phyloP scores from a whole-genome alignment of 92 coral and sea anemone species.

The Phymanthus crucifer region DNA sequence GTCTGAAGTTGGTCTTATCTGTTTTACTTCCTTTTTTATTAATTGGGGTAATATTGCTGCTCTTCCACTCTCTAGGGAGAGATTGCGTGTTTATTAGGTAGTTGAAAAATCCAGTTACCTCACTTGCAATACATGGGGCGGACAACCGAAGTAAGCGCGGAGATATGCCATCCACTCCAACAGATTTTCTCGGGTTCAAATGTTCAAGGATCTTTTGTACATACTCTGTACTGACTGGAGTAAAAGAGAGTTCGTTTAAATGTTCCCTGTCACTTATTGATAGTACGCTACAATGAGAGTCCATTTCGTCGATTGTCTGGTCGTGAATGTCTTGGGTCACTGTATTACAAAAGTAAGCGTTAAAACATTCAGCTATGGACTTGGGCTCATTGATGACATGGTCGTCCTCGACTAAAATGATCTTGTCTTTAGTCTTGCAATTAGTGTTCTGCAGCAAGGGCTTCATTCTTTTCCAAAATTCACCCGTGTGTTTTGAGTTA shows the following conservation, averaged over 20 bases:
- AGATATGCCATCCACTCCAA: conserved; percentile 14
- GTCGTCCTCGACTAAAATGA: conserved; percentile 40
- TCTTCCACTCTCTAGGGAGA: conserved; percentile 51
- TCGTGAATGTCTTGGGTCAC: background rate
- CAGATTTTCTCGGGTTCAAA: conserved; percentile 14
- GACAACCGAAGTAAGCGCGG: conserved; percentile 9
- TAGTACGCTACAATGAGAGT: background rate
- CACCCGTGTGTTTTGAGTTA: conserved; percentile 53
- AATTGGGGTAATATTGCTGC: conserved; percentile 40
- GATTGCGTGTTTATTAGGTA: conserved; percentile 14
- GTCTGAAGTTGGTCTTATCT: conserved; percentile 40
- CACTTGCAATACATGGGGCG: conserved; percentile 8
- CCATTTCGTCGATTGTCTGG: background rate
- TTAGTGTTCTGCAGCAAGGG: conserved; percentile 34
- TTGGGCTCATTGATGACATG: conserved; percentile 34
- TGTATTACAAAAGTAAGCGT: background rate
- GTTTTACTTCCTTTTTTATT: conserved; percentile 46
- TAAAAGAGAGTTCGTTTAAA: background rate
- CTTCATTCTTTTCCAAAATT: conserved; percentile 56
- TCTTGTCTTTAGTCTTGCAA: conserved; percentile 12
- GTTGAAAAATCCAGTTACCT: conserved; percentile 1
- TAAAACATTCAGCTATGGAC: conserved; percentile 13
- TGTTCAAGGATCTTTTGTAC: conserved; percentile 8
- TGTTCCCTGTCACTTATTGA: background rate
- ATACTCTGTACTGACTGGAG: background rate